These are phyloP conservation scores for Orchesella cincta DNA, from an alignment of 1,140 invertebrate genomes.

Conservation along the genomic window DNA sequence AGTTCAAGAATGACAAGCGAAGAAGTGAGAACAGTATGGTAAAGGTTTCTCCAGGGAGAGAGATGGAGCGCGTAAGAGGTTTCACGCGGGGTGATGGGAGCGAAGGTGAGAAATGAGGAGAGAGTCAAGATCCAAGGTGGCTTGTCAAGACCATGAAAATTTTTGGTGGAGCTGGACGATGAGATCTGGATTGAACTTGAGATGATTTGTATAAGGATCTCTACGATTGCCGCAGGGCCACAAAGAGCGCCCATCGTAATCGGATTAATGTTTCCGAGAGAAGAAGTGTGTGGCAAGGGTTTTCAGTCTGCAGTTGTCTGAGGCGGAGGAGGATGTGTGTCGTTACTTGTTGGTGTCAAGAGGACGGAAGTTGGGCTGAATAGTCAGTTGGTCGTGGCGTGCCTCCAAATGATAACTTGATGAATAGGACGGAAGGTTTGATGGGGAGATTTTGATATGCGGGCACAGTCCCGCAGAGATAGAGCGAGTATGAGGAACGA, in stretches of 20 bases:
- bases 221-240: no score
- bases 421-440: background rate
- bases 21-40: constrained; percentile 26
- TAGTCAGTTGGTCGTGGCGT: background rate
- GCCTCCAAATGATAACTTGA: background rate
- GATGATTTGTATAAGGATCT: background rate
- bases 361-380: background rate
- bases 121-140: constrained; percentile 11
- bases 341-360: background rate
- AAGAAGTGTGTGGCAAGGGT: no score
- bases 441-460: constrained; percentile 18
- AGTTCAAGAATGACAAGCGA: constrained; percentile 6
- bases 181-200: background rate
- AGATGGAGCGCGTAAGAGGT: background rate
- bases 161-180: background rate
- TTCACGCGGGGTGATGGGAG: constrained; percentile 4
- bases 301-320: no score
- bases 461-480: no score
- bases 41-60: background rate
- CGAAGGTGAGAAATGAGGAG: background rate
- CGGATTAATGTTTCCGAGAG: background rate
- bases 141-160: background rate
- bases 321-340: no score
- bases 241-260: background rate
- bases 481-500: no score